A percentile compares a stretch with the other conserved stretches of the same genome.
These are phyloP conservation scores for Ditylenchus weischeri DNA, from an alignment of 2,888 invertebrate genomes.

Conservation along the genomic window DNA sequence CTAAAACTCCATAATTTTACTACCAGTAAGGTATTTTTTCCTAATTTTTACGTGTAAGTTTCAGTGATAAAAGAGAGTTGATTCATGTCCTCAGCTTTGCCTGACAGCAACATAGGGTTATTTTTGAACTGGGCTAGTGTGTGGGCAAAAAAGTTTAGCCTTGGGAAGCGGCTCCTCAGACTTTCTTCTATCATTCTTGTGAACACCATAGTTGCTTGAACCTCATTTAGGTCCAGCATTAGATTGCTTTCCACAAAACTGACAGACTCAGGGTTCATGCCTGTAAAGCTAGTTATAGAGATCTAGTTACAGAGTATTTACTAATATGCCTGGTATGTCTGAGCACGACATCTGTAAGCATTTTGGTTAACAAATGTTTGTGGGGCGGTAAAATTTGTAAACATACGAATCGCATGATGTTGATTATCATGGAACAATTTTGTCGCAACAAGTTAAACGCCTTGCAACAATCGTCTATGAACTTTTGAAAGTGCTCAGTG, in stretches of 20 bases:
- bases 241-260: slow-evolving; percentile 85
- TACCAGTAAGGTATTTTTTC: not conserved
- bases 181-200: slow-evolving; percentile 83
- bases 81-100: slow-evolving; percentile 32
- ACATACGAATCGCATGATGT: slow-evolving; percentile 82
- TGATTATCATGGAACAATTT: slow-evolving; percentile 82
- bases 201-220: slow-evolving; percentile 77
- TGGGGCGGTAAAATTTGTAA: not conserved
- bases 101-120: slow-evolving; percentile 26
- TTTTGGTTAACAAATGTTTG: slow-evolving; percentile 11
- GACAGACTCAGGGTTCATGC: slow-evolving; percentile 78
- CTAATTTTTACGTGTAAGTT: slow-evolving; percentile 78
- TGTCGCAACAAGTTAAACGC: slow-evolving; percentile 91
- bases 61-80: slow-evolving; percentile 88
- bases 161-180: slow-evolving; percentile 66
- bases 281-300: no score
- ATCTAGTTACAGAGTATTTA: no score
- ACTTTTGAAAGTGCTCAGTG: slow-evolving; percentile 77
- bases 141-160: slow-evolving; percentile 96
- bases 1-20: slow-evolving; percentile 30
- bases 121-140: slow-evolving; percentile 79
- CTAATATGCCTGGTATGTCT: slow-evolving; percentile 87
- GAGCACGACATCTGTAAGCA: slow-evolving; percentile 78
- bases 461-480: slow-evolving; percentile 95
- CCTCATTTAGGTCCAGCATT: slow-evolving; percentile 81